Evolutionary conservation across 2,888 invertebrate species (phyloP).

Genomic region (Corythucha ciliata): DNA sequence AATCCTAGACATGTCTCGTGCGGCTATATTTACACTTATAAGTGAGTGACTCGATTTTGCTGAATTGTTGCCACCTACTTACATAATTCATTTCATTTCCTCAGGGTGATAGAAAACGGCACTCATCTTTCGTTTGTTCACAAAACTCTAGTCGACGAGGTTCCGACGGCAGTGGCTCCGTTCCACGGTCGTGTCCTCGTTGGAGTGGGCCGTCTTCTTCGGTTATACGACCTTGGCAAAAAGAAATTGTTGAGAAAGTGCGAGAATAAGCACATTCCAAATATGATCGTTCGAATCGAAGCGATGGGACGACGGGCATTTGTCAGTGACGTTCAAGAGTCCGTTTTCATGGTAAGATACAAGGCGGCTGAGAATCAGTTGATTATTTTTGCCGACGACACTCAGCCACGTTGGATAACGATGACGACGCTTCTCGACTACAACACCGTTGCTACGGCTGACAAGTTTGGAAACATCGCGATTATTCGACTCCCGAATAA

Average conservation of each 20-base stretch:
- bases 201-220: constrained; percentile 82
- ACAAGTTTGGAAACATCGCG: constrained; percentile 95
- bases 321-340: constrained; percentile 94
- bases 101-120: constrained; percentile 55
- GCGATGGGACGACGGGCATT: constrained; percentile 90
- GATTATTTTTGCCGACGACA: constrained; percentile 97
- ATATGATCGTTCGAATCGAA: constrained; percentile 85
- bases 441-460: constrained; percentile 89
- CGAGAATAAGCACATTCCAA: constrained; percentile 97
- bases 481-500: constrained; percentile 77
- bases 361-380: constrained; percentile 93
- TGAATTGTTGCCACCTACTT: not conserved
- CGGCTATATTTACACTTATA: constrained; percentile 82
- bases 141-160: constrained; percentile 86
- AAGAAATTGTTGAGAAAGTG: constrained; percentile 94
- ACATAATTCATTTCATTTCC: not conserved
- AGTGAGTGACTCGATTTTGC: constrained; percentile 42
- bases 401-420: constrained; percentile 93
- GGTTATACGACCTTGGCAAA: constrained; percentile 93
- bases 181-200: constrained; percentile 87
- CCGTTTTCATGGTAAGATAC: constrained; percentile 84
- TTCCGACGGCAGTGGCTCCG: constrained; percentile 77
- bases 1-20: constrained; percentile 74
- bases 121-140: constrained; percentile 84
- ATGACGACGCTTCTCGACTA: constrained; percentile 88